Evolutionary conservation across 2,888 invertebrate species (phyloP).

Genomic region (Caenorhabditis drosophilae): DNA sequence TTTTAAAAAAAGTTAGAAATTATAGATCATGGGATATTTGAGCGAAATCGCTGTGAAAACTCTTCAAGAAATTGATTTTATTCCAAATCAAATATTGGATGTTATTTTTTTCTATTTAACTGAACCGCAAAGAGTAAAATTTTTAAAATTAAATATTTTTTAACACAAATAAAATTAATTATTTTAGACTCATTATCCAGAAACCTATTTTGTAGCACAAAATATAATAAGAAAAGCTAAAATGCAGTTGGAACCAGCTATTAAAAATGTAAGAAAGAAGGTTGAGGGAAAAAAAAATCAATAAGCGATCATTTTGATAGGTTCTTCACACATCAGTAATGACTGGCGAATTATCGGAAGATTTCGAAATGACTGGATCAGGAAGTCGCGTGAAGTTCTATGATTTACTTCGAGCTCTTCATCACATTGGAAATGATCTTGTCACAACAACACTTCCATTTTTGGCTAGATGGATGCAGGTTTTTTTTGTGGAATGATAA

Average conservation of each 20-base stretch:
- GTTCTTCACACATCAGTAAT: constrained; percentile 16
- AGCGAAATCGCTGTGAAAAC: neutral
- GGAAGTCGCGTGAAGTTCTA: constrained; percentile 24
- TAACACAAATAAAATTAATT: neutral
- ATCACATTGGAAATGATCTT: constrained; percentile 18
- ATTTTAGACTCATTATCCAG: constrained; percentile 1
- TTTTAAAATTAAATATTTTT: neutral
- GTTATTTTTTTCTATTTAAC: constrained; percentile 42
- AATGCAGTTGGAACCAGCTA: constrained; percentile 2
- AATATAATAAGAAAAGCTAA: constrained; percentile 13
- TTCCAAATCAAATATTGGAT: constrained; percentile 37
- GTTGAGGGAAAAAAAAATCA: too few relatives aligned
- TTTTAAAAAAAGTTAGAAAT: too few relatives aligned
- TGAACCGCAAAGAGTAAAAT: constrained; percentile 38
- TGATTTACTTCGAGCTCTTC: constrained; percentile 27
- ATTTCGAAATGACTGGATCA: constrained; percentile 35
- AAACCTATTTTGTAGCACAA: constrained; percentile 9
- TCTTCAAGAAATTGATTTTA: constrained; percentile 17
- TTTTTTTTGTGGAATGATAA: neutral
- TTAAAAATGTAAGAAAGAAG: constrained; percentile 9
- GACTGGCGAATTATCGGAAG: constrained; percentile 31
- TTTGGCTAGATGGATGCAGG: constrained; percentile 19
- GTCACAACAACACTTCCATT: constrained; percentile 25
- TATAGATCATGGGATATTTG: too few relatives aligned
- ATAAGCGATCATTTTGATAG: constrained; percentile 6